Percentiles rank a stretch among this genome's conserved stretches.
Evolutionary conservation across 2,888 invertebrate genomes (phyloP).

Genomic region (Drosophila macrospina): DNA sequence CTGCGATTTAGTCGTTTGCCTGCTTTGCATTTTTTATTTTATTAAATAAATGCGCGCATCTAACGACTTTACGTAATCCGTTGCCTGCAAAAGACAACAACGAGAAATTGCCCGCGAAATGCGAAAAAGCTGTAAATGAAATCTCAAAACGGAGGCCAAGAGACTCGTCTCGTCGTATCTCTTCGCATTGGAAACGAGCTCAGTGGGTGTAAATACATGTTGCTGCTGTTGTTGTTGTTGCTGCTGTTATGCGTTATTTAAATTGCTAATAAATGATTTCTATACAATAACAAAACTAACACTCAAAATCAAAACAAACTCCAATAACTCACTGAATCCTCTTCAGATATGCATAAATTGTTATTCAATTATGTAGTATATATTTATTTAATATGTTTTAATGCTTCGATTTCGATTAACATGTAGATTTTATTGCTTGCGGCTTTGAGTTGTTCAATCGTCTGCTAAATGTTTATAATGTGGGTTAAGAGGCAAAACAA

Average conservation of each 20-base stretch:
- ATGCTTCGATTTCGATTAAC: slow-evolving; percentile 9
- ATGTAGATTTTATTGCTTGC: slow-evolving; percentile 10
- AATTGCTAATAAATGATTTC: slow-evolving; percentile 54
- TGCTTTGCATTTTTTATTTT: slow-evolving; percentile 72
- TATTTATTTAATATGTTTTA: slow-evolving; percentile 12
- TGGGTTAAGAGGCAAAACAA: slow-evolving; percentile 61
- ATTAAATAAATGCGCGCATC: slow-evolving; percentile 65
- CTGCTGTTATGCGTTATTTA: slow-evolving; percentile 57
- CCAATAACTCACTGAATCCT: slow-evolving; percentile 4
- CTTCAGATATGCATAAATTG: background rate
- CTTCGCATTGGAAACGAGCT: slow-evolving; percentile 43
- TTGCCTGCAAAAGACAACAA: slow-evolving; percentile 27
- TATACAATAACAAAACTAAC: slow-evolving; percentile 37
- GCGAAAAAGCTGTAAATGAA: slow-evolving; percentile 29
- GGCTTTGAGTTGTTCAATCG: slow-evolving; percentile 11
- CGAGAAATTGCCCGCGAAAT: slow-evolving; percentile 42
- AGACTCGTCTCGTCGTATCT: background rate
- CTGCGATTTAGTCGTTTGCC: slow-evolving; percentile 47
- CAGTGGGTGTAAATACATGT: slow-evolving; percentile 35
- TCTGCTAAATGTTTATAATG: slow-evolving; percentile 46
- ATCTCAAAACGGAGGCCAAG: slow-evolving; percentile 42
- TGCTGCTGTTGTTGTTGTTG: slow-evolving; percentile 31
- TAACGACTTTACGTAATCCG: slow-evolving; percentile 70
- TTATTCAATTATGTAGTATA: background rate
- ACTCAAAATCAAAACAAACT: background rate